Conservation (phyloP, 2,113 vertebrate genomes). For the Chroicocephalus ridibundus region DNA sequence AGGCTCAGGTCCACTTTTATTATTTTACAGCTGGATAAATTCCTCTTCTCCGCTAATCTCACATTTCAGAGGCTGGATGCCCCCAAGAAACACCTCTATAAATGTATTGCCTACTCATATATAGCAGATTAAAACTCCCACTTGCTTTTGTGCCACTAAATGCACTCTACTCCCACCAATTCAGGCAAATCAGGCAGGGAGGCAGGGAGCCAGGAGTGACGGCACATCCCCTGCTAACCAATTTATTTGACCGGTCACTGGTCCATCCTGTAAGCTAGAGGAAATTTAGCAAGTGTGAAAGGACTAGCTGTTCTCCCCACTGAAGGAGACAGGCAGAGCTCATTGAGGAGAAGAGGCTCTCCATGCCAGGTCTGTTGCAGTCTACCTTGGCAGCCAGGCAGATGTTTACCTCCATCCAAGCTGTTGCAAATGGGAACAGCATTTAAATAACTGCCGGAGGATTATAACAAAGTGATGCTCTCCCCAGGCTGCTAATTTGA, state of each 20-base stretch:
- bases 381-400: background rate
- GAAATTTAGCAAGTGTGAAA: background rate
- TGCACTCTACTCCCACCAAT: background rate
- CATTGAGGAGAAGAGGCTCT: background rate
- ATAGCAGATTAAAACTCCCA: background rate
- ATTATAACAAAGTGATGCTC: background rate
- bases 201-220: background rate
- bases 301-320: background rate
- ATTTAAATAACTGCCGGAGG: background rate
- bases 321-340: background rate
- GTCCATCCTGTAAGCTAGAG: background rate
- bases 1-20: background rate
- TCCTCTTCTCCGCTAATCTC: background rate
- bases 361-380: background rate
- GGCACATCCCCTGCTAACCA: background rate
- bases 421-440: background rate
- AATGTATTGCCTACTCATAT: background rate
- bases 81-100: background rate
- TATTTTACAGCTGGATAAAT: background rate
- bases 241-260: background rate
- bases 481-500: conserved; percentile 2
- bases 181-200: background rate
- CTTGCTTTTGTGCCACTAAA: background rate
- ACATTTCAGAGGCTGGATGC: background rate
- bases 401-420: background rate